Evolutionary conservation across 1,140 invertebrate genomes (phyloP).

Genomic region (Meteorus sp.): DNA sequence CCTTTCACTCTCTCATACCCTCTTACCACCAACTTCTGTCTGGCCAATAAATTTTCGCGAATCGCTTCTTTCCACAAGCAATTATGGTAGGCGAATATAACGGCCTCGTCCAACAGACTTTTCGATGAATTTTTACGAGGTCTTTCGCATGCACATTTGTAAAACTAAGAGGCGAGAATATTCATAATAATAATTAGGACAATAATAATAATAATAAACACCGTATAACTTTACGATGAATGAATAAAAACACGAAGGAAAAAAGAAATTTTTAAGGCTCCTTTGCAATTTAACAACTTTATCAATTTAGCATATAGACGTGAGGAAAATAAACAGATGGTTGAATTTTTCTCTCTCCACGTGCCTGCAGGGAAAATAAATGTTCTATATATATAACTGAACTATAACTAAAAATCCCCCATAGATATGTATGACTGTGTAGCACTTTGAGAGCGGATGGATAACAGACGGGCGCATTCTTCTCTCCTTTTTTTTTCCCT

Average conservation of each 20-base stretch:
- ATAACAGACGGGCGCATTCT: constrained; percentile 12
- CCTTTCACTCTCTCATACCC: background rate
- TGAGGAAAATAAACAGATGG: background rate
- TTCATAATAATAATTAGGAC: constrained; percentile 1
- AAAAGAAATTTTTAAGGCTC: background rate
- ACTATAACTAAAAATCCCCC: background rate
- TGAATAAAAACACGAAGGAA: background rate
- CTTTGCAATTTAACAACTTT: constrained; percentile 1
- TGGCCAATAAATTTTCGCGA: constrained; percentile 13
- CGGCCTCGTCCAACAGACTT: constrained; percentile 18
- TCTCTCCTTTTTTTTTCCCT: background rate
- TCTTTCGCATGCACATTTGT: background rate
- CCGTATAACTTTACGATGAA: background rate
- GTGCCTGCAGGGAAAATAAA: background rate
- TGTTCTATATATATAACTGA: too few relatives aligned
- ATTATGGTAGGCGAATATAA: constrained; percentile 21
- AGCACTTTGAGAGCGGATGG: constrained; percentile 18
- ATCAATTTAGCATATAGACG: background rate
- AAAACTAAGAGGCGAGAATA: too few relatives aligned
- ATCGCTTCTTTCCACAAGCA: constrained; percentile 11
- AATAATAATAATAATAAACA: constrained; percentile 12
- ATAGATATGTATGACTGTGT: background rate
- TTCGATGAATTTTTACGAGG: constrained; percentile 25
- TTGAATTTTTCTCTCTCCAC: too few relatives aligned
- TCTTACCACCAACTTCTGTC: too few relatives aligned